Conservation (phyloP, 2,888 invertebrate species). For the Panopea generosa region DNA sequence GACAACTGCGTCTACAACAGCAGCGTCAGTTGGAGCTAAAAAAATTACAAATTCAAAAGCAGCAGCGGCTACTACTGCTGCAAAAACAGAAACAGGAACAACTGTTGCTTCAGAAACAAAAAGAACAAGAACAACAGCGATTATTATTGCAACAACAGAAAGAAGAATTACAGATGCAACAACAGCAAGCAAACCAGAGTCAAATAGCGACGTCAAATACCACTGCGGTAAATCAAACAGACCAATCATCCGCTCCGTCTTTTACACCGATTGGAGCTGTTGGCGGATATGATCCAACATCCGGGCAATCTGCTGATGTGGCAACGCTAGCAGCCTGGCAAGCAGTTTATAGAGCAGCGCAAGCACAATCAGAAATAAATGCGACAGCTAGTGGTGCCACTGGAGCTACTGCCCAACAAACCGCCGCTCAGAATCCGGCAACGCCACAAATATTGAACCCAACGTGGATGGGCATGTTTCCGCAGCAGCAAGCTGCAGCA, state of each 20-base stretch:
- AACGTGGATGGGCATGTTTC: conserved; percentile 23
- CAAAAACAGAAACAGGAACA: conserved; percentile 17
- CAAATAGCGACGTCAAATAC: not conserved
- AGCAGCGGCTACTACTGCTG: not conserved
- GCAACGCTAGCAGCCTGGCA: conserved; percentile 49
- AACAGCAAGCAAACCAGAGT: conserved; percentile 5
- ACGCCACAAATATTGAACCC: conserved; percentile 11
- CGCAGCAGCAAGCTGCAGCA: conserved; percentile 1
- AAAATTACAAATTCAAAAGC: conserved; percentile 24
- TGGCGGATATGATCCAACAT: conserved; percentile 10
- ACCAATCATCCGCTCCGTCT: not conserved
- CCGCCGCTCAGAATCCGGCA: too few relatives aligned
- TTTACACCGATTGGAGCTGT: conserved; percentile 47
- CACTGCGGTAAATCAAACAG: conserved; percentile 5
- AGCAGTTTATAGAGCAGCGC: conserved; percentile 40
- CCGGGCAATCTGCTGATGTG: conserved; percentile 21
- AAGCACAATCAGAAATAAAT: not conserved
- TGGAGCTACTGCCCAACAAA: conserved; percentile 6
- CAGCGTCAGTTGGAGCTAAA: conserved; percentile 14
- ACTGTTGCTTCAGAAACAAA: conserved; percentile 7
- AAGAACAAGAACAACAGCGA: conserved; percentile 11
- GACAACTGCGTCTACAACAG: conserved; percentile 6
- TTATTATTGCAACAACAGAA: conserved; percentile 28
- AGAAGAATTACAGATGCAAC: conserved; percentile 1
- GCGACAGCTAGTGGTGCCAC: conserved; percentile 9